Evolutionary conservation across 1,140 invertebrate genomes (phyloP).

Genomic region (Magallana gigas): DNA sequence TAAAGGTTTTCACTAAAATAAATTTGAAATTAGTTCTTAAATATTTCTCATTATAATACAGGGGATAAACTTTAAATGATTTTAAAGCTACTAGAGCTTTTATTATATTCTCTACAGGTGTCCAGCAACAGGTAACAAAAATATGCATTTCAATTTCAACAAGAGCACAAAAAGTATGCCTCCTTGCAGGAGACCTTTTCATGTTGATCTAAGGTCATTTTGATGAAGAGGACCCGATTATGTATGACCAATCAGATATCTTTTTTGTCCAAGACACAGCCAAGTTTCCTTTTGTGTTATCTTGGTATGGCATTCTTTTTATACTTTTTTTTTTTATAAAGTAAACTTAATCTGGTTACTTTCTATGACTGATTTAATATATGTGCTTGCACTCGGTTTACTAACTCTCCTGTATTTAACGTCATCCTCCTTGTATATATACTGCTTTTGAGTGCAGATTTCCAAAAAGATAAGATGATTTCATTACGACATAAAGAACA

Average conservation of each 20-base stretch:
- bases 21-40: neutral
- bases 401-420: neutral
- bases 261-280: neutral
- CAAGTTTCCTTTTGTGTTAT: conserved; percentile 10
- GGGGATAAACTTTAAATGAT: neutral
- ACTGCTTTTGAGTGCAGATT: neutral
- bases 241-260: neutral
- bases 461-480: conserved; percentile 17
- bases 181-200: conserved; percentile 31
- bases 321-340: neutral
- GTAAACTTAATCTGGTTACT: conserved; percentile 3
- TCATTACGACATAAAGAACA: conserved; percentile 4
- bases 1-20: neutral
- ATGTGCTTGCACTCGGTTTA: neutral
- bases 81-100: conserved; percentile 17
- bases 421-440: neutral
- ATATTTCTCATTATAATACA: neutral
- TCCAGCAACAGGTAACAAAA: conserved; percentile 9
- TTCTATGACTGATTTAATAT: neutral
- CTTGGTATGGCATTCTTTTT: neutral
- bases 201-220: conserved; percentile 14
- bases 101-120: neutral
- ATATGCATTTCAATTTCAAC: conserved; percentile 33
- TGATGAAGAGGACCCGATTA: conserved; percentile 17
- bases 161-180: conserved; percentile 16